Evolutionary conservation across 2,888 invertebrate genomes (phyloP).

Genomic region (Rotaria macrura): DNA sequence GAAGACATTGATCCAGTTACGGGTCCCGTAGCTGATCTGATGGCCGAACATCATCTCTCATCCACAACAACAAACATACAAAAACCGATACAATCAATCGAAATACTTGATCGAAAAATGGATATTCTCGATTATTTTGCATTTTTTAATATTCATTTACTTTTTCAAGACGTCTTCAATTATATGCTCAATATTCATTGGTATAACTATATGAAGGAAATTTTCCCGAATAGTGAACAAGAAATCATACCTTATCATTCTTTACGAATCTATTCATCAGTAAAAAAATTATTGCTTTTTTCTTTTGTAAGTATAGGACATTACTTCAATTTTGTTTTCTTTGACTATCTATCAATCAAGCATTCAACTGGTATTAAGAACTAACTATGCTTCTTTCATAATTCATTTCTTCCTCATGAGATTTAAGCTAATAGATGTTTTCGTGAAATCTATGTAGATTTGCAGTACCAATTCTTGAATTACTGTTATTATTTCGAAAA

Average conservation of each 20-base stretch:
- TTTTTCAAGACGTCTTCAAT: not conserved
- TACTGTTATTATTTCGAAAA: too few relatives aligned
- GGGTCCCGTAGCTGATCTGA: not conserved
- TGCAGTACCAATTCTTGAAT: too few relatives aligned
- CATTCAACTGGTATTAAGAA: too few relatives aligned
- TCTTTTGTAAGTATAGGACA: not conserved
- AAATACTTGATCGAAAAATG: not conserved
- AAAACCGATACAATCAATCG: not conserved
- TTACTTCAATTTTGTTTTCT: not conserved
- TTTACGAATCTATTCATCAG: not conserved
- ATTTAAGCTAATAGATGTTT: too few relatives aligned
- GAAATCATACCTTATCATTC: not conserved
- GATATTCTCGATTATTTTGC: not conserved
- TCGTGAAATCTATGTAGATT: too few relatives aligned
- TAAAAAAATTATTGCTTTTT: not conserved
- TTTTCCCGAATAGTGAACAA: not conserved
- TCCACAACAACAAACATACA: not conserved
- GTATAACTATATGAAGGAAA: not conserved
- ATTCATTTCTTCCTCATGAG: too few relatives aligned
- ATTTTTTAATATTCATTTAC: not conserved
- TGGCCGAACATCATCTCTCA: not conserved
- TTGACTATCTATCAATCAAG: not conserved
- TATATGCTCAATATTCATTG: not conserved
- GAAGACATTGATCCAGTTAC: conserved; percentile 6
- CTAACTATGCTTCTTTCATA: too few relatives aligned